Base-by-base conservation (phyloP, 2,797 vertebrate genomes). In the Sebastes baramenuke region DNA sequence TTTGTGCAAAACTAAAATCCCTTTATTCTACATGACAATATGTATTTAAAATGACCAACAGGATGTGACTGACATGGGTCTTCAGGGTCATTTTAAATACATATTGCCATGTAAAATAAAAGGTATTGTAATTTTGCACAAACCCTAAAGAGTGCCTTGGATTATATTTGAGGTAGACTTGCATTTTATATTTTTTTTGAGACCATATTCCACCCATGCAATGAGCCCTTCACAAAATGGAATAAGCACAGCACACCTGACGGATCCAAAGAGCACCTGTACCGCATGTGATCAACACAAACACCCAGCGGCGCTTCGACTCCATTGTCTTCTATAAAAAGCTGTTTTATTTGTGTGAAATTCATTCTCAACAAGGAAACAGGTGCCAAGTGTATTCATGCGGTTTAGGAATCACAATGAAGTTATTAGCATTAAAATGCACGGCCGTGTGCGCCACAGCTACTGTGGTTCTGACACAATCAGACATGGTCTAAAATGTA, bases 401-500 rank as follows among this genome's bases (percentile, higher is more conserved):
- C 22, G 1, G 32, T 77, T 84, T 79, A 67, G 52, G 68, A 84
- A 89, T 85, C 74, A 91, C 86, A 92, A 91, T 92, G 81, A 88
- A 72, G 81, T 76, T 73, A 92, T 93, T 92, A 91, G 84, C 92
- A 94, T 92, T 68, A 85, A 86, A 93, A 94, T 88, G 72, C 85
- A 81, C 56, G 11, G 18, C 77, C 72, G 74, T 83, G 78, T 87
- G 81, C 25, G 60, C 64, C 54, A 75, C 71, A 60, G 73, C 75
- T 72, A 88, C 86, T 82, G 82, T 61, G 68, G 68, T 73, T 24
- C 54, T 46, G 60, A 79, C 66, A 70, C 67, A 67, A 54, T 79
- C 59, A 77, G 82, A 75, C 61, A 49, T 20, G 25, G 75, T 54
- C 29, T 54, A 56, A 16, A 78, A 84, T 52, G 27, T 30, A 30